Conservation (phyloP, 2,797 vertebrate genomes). For the Synanceia verrucosa region DNA sequence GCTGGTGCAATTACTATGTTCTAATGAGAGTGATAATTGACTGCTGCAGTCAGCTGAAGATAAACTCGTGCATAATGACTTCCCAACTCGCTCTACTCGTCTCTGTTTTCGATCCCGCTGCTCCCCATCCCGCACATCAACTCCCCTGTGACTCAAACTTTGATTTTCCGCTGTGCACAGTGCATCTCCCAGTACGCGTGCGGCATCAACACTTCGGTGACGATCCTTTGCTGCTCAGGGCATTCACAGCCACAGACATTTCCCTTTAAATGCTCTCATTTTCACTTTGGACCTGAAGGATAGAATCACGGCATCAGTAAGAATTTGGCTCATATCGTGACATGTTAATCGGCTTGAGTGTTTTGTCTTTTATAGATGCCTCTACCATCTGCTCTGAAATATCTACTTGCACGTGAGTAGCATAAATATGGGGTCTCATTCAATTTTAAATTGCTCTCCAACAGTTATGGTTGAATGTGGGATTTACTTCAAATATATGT, state of each 20-base stretch:
- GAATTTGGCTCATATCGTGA: slow-evolving; percentile 39
- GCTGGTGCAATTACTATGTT: slow-evolving; percentile 35
- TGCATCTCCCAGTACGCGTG: background rate
- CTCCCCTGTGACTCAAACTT: slow-evolving; percentile 10
- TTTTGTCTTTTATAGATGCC: slow-evolving; percentile 42
- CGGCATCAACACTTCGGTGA: slow-evolving; percentile 21
- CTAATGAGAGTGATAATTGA: slow-evolving; percentile 71
- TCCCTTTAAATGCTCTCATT: slow-evolving; percentile 32
- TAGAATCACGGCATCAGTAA: background rate
- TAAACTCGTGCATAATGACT: slow-evolving; percentile 60
- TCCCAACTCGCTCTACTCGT: slow-evolving; percentile 16
- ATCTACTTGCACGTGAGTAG: slow-evolving; percentile 15
- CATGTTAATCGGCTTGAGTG: slow-evolving; percentile 53
- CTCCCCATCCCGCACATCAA: background rate
- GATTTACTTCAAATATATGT: slow-evolving; percentile 23
- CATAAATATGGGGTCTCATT: slow-evolving; percentile 18
- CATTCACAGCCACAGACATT: slow-evolving; percentile 15
- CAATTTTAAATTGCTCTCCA: slow-evolving; percentile 13
- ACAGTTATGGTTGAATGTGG: background rate
- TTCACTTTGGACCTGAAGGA: slow-evolving; percentile 28
- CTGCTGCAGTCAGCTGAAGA: slow-evolving; percentile 66
- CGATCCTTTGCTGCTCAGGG: slow-evolving; percentile 20
- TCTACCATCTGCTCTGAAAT: slow-evolving; percentile 45
- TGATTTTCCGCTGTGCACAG: slow-evolving; percentile 1
- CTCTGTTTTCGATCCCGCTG: slow-evolving; percentile 8